phyloP scores from a whole-genome alignment of 2,888 invertebrate genomes.

The Drosophila nigricruria region DNA sequence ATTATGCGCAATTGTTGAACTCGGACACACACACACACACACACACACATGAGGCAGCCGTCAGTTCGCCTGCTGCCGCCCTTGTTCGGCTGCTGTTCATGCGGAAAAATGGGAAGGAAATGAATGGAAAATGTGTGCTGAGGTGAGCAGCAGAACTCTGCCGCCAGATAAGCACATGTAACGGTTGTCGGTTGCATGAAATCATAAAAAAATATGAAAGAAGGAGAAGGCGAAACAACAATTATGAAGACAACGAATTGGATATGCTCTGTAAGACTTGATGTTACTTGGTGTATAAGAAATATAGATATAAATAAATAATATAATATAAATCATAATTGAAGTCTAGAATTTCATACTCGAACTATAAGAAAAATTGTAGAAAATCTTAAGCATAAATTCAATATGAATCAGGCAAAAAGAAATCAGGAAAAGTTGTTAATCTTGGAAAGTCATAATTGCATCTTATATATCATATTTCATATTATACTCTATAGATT shows the following conservation, averaged over 20 bases:
- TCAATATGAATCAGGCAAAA: background rate
- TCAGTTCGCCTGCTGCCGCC: slow-evolving; percentile 2
- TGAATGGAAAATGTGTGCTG: slow-evolving; percentile 45
- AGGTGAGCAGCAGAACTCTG: slow-evolving; percentile 34
- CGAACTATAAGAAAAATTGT: background rate
- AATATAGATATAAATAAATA: no score
- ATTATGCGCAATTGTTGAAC: slow-evolving; percentile 76
- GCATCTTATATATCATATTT: background rate
- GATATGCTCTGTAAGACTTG: background rate
- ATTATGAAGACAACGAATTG: background rate
- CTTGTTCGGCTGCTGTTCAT: no score
- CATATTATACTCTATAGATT: background rate
- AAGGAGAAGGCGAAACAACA: background rate
- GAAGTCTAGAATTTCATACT: background rate
- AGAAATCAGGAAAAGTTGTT: background rate
- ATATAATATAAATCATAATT: no score
- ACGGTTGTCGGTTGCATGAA: slow-evolving; percentile 56
- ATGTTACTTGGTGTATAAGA: background rate
- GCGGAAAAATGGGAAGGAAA: slow-evolving; percentile 71
- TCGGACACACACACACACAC: slow-evolving; percentile 24
- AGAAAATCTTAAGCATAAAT: background rate
- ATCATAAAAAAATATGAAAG: slow-evolving; percentile 45
- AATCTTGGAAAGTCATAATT: rapidly evolving
- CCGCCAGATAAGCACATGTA: slow-evolving; percentile 72
- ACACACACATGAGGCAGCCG: slow-evolving; percentile 16